Conservation (phyloP, 1,140 invertebrate species). For the Drusus annulatus region DNA sequence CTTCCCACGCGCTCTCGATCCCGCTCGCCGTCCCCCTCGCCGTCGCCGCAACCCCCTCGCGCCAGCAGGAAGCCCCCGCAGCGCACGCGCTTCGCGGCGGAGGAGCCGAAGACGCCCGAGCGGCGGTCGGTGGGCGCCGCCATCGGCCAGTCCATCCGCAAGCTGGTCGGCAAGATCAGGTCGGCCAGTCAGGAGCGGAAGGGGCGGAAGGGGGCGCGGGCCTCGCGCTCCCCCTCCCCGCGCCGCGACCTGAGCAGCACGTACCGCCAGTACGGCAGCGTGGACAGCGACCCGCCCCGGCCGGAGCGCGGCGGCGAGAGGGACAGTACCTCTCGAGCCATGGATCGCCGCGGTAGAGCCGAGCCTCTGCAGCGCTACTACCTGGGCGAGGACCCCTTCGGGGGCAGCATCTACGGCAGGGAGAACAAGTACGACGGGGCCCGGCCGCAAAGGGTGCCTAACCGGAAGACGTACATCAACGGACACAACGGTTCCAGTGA, state of each 20-base stretch:
- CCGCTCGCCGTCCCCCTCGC: slow-evolving; percentile 67
- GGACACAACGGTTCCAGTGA: slow-evolving; percentile 63
- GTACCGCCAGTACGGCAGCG: slow-evolving; percentile 68
- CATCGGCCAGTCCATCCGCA: slow-evolving; percentile 81
- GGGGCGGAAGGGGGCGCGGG: slow-evolving; percentile 69
- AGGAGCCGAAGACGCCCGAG: slow-evolving; percentile 68
- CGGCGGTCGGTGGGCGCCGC: slow-evolving; percentile 73
- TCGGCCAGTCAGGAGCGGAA: slow-evolving; percentile 83
- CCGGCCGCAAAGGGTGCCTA: slow-evolving; percentile 67
- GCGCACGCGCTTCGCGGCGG: slow-evolving; percentile 77
- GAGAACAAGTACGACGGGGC: slow-evolving; percentile 83
- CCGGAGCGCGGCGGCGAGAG: slow-evolving; percentile 55
- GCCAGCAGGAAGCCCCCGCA: slow-evolving; percentile 76
- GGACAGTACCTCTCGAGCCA: slow-evolving; percentile 54
- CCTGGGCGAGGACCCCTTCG: slow-evolving; percentile 86
- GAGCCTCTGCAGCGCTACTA: slow-evolving; percentile 83
- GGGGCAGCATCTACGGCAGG: slow-evolving; percentile 83
- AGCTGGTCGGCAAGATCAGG: slow-evolving; percentile 83
- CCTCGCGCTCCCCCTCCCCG: slow-evolving; percentile 70
- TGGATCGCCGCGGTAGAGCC: slow-evolving; percentile 63
- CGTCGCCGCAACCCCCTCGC: slow-evolving; percentile 66
- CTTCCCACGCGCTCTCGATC: slow-evolving; percentile 70
- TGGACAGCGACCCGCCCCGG: slow-evolving; percentile 69
- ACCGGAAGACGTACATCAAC: slow-evolving; percentile 63
- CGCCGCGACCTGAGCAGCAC: slow-evolving; percentile 66